Conservation (phyloP, 1,140 invertebrate genomes). For the Tetraneura akinire region DNA sequence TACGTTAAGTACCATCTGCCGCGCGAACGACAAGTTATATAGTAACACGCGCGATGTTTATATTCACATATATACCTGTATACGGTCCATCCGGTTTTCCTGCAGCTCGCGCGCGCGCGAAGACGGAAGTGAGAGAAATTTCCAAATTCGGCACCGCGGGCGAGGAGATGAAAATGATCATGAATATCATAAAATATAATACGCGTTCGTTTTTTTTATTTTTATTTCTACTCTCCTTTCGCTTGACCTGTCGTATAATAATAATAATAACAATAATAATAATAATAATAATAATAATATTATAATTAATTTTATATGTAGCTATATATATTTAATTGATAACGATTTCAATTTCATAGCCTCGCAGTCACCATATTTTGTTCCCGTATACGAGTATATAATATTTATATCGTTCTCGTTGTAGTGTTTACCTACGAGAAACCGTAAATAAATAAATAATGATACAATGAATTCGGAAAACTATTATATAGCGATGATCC, state of each 20-base stretch:
- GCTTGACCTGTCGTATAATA: too few relatives aligned
- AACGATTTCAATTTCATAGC: constrained; percentile 17
- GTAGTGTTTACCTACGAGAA: neutral
- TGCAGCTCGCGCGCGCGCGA: neutral
- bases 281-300: neutral
- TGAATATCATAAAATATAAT: neutral
- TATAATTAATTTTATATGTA: neutral
- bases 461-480: neutral
- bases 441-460: constrained; percentile 18
- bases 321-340: neutral
- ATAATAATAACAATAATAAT: too few relatives aligned
- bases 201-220: neutral
- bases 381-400: too few relatives aligned
- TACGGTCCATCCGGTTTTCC: constrained; percentile 4
- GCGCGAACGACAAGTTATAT: neutral
- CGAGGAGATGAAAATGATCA: constrained; percentile 3
- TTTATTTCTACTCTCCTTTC: constrained; percentile 14
- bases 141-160: constrained; percentile 29
- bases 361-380: neutral
- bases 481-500: too few relatives aligned
- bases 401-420: too few relatives aligned
- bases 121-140: constrained; percentile 23
- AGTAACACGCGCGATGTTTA: neutral
- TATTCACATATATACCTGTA: too few relatives aligned
- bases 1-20: neutral